These are phyloP conservation scores for Aphidius gifuensis DNA, from an alignment of 1,140 invertebrate species.

Conservation along the genomic window DNA sequence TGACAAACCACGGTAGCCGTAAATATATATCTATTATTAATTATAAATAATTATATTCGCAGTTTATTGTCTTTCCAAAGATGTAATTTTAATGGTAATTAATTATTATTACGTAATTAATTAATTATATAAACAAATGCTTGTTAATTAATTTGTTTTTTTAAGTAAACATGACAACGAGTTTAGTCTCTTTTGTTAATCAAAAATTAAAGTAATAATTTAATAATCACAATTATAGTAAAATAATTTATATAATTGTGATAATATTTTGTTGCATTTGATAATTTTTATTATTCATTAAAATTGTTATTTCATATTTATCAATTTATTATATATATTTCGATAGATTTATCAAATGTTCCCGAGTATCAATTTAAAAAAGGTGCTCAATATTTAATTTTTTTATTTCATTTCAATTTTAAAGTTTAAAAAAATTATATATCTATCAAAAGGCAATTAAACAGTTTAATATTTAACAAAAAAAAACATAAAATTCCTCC, in stretches of 20 bases:
- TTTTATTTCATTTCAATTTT: constrained; percentile 7
- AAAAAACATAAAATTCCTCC: constrained; percentile 6
- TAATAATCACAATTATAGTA: background rate
- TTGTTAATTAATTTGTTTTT: constrained; percentile 17
- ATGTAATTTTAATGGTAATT: constrained; percentile 39
- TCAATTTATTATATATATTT: constrained; percentile 16
- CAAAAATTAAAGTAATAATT: background rate
- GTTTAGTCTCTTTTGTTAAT: constrained; percentile 3
- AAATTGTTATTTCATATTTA: constrained; percentile 15
- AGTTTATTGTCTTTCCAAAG: constrained; percentile 45
- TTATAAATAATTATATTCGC: constrained; percentile 15
- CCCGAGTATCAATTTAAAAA: background rate
- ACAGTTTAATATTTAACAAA: background rate
- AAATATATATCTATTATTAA: background rate
- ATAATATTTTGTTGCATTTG: constrained; percentile 13
- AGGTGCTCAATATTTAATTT: constrained; percentile 10
- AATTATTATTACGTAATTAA: background rate
- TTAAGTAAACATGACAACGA: constrained; percentile 8
- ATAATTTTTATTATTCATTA: background rate
- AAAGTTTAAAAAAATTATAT: constrained; percentile 11
- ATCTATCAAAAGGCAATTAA: constrained; percentile 8
- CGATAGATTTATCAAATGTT: constrained; percentile 25
- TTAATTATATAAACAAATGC: constrained; percentile 12
- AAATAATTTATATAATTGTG: background rate
- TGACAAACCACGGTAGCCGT: background rate